Evolutionary conservation across 2,888 invertebrate species (phyloP).

Genomic region (Mythimna lalbum): DNA sequence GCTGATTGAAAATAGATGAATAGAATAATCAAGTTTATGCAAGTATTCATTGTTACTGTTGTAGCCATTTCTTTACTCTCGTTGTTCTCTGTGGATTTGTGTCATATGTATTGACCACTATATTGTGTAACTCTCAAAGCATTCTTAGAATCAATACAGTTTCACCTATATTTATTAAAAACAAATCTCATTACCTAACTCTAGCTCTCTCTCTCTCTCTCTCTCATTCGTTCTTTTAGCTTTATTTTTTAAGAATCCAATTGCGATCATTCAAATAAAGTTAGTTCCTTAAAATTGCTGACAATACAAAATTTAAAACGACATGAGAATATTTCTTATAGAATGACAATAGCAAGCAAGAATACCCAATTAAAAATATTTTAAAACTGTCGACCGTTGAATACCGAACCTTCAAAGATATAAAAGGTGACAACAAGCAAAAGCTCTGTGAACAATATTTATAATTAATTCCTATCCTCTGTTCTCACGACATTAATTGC

Average conservation of each 20-base stretch:
- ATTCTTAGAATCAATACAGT: background rate
- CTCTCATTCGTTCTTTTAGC: no score
- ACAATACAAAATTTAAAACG: constrained; percentile 25
- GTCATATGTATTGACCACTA: constrained; percentile 7
- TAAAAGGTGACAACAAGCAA: constrained; percentile 58
- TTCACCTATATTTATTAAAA: background rate
- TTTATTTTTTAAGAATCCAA: background rate
- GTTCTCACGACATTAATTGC: constrained; percentile 90
- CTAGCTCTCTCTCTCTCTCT: no score
- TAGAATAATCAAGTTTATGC: constrained; percentile 44
- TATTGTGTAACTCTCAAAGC: background rate
- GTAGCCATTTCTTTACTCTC: background rate
- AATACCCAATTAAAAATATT: constrained; percentile 46
- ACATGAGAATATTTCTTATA: constrained; percentile 3
- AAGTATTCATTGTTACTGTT: constrained; percentile 10
- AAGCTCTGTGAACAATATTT: constrained; percentile 60
- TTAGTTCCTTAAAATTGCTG: constrained; percentile 15
- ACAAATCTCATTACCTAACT: no score
- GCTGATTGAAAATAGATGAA: constrained; percentile 63
- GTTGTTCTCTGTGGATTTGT: background rate
- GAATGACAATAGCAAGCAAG: constrained; percentile 31
- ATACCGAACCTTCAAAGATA: constrained; percentile 44
- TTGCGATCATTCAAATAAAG: background rate
- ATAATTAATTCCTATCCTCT: constrained; percentile 82
- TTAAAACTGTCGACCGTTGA: constrained; percentile 61